phyloP scores from a whole-genome alignment of 2,888 invertebrate genomes.

The Amphimallon solstitiale region DNA sequence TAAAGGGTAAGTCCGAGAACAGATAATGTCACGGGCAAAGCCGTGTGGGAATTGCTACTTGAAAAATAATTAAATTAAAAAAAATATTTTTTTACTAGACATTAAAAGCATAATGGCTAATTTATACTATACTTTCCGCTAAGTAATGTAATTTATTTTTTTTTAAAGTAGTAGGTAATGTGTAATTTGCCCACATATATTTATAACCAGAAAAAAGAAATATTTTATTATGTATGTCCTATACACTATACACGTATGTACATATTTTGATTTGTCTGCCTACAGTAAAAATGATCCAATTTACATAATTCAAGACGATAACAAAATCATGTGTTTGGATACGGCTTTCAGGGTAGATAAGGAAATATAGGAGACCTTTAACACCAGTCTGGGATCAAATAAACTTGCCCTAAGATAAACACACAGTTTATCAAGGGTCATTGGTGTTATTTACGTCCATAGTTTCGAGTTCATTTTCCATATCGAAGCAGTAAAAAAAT shows the following conservation, averaged over 20 bases:
- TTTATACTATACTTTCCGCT: no score
- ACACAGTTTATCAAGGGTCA: conserved; percentile 44
- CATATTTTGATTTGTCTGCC: background rate
- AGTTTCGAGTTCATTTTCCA: conserved; percentile 41
- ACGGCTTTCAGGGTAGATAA: conserved; percentile 41
- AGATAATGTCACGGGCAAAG: no score
- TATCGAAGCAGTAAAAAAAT: conserved; percentile 29
- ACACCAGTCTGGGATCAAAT: conserved; percentile 45
- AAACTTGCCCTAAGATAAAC: conserved; percentile 45
- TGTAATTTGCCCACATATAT: no score
- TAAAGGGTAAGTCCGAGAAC: no score
- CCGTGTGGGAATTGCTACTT: no score
- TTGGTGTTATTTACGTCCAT: conserved; percentile 44
- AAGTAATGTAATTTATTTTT: no score
- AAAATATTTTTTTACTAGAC: no score
- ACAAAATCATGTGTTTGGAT: conserved; percentile 38
- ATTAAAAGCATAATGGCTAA: no score
- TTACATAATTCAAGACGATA: conserved; percentile 32
- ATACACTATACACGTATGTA: background rate
- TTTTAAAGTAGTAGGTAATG: no score
- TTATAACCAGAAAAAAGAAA: no score
- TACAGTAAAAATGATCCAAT: conserved; percentile 16
- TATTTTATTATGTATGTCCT: no score
- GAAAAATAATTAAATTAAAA: no score
- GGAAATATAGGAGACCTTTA: conserved; percentile 44